Base-by-base conservation (phyloP, 2,888 invertebrate genomes). In the Patella depressa region DNA sequence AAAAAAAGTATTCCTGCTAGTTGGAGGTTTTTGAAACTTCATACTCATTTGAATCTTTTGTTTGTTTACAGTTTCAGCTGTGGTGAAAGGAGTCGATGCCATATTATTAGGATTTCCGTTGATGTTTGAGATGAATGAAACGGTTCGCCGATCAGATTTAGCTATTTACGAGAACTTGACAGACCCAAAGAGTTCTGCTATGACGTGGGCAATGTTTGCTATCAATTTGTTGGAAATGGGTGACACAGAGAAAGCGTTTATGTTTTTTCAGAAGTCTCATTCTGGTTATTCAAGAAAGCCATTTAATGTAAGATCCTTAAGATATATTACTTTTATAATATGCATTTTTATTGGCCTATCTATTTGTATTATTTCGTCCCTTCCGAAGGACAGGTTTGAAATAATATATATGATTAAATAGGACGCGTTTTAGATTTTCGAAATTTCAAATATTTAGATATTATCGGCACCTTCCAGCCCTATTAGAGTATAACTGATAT, bases 181-280 rank as follows among this genome's bases (percentile, higher is more conserved):
- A 0, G 77, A 82, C 65, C 76, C 75, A 0, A 65, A 78, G 29
- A 91, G 91, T 12, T 91, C 91, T 4, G 91, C 91, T 9, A 92
- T 91, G 91, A 91, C 91, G 0, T 91, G 91, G 91, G 84, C 88
- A n/a, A 91, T 92, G 89, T 90, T 89, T 79, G 82, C 90, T 53
- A 87, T 91, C 72, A 89, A 89, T 19, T 89, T 88, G 83, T 78
- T 92, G 74, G 90, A 92, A 77, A 76, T 91, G 14, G 86, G 81
- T 17, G 86, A 91, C 5, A 17, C 78, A 14, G 82, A 81, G 2
- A 85, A 83, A 73, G 91, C 91, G 14, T 85, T 83, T 12, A 73
- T 72, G 3, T 75, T 88, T 14, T 90, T 91, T 78, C 82, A 86
- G 53, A 86, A 83, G 71, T 88, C 78, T 11, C 71, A 89, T 74